These are phyloP conservation scores for Aramus guarauna DNA, from an alignment of 2,113 vertebrate species.

Conservation along the genomic window DNA sequence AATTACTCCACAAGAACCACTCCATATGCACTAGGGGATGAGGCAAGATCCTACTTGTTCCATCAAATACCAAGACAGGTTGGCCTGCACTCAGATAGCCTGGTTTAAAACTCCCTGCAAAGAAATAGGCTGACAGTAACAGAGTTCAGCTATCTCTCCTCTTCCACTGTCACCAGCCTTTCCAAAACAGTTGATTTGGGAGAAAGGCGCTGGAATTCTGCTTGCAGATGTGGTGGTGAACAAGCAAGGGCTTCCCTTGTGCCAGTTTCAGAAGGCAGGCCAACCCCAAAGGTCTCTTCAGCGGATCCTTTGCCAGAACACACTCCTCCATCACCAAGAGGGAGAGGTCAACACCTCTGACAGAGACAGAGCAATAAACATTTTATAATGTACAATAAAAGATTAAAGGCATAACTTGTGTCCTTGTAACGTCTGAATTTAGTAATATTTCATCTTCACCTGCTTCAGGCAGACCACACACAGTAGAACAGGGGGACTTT, in stretches of 20 bases:
- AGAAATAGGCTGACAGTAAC: not conserved
- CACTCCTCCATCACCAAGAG: conserved; percentile 60
- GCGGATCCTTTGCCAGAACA: conserved; percentile 69
- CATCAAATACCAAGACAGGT: not conserved
- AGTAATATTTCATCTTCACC: not conserved
- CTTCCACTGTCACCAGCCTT: not conserved
- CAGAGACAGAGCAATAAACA: conserved; percentile 81
- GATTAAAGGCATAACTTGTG: conserved; percentile 62
- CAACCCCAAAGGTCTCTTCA: conserved; percentile 51
- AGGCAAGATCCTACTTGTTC: not conserved
- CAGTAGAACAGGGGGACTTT: not conserved
- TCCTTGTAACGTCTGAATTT: not conserved
- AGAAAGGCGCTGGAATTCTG: not conserved
- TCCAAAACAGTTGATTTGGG: not conserved
- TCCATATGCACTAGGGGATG: conserved; percentile 28
- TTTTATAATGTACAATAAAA: conserved; percentile 80
- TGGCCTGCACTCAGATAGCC: not conserved
- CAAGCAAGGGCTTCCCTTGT: conserved; percentile 35
- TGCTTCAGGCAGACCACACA: conserved; percentile 4
- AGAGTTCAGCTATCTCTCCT: not conserved
- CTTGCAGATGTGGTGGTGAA: not conserved
- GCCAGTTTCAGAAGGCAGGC: conserved; percentile 26
- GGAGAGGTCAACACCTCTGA: conserved; percentile 73
- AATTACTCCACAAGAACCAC: conserved; percentile 19
- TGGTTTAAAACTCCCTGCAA: conserved; percentile 18